Base-by-base conservation (phyloP, 2,797 vertebrate genomes). In the Periparus ater region DNA sequence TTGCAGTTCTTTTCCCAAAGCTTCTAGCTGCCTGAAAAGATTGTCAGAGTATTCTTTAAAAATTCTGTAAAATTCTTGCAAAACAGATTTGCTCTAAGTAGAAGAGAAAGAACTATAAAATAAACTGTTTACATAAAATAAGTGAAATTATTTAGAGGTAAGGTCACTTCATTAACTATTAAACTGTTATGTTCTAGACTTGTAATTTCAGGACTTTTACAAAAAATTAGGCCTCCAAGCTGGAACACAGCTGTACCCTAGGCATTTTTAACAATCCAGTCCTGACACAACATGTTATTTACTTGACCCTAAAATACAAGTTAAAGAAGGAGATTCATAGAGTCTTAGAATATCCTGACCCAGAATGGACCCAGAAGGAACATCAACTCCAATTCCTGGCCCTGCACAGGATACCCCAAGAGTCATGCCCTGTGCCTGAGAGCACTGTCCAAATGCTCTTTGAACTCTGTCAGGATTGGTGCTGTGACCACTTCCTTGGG, bases 1-100 rank as follows among this genome's bases (percentile, higher is more conserved):
- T 74, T 99, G 99, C 79, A 99, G 98, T 92, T 99, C 99, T 98
- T 99, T 99, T 91, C 99, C 99, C 91, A 99, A 98, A 21, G 99
- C 98, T 92, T 99, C 99, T 65, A 99, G 97, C 93, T 99, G 99
- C 96, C 99, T 99, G 95, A 20, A 96, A 88, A 91, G 82, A 94
- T 88, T 32, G 32, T n/a, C 53, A 89, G 1, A 72, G 36, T 63
- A 36, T 38, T 62, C 78, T 74, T 53, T 1, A 36, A 34, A 66
- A 77, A 21, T 29, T 76, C 34, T 30, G 42, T 78, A 68, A 57
- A 85, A 40, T 48, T 62, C 13, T 86, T 77, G n/a, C 62, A 94
- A 91, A 88, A 76, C 17, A 81, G 29, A 61, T 51, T 70, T 74
- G 17, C 47, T 45, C 5, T 13, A 81, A 36, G 21, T 23, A 50